Evolutionary conservation across 2,113 vertebrate genomes (phyloP).

Genomic region (Platycercus adscitus): DNA sequence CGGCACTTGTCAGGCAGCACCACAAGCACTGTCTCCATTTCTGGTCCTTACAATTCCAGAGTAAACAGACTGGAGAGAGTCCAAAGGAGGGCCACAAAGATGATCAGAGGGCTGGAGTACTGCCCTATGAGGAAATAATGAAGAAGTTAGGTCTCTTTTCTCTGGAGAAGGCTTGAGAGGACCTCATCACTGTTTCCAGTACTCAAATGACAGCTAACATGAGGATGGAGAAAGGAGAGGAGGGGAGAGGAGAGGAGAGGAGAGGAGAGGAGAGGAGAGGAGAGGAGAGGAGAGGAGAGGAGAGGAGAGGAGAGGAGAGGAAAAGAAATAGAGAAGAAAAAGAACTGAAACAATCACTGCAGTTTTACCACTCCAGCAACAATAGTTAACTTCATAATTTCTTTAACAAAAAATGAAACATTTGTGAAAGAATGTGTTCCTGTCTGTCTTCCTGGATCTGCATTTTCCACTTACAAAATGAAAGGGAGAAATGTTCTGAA

Average conservation of each 20-base stretch:
- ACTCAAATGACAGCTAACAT: background rate
- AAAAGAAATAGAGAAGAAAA: background rate
- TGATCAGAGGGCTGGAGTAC: background rate
- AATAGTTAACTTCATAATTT: slow-evolving; percentile 4
- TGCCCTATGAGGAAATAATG: background rate
- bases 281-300: too few species aligned
- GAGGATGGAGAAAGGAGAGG: background rate
- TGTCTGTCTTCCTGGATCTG: background rate
- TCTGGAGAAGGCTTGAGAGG: background rate
- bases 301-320: too few species aligned
- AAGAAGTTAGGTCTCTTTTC: background rate
- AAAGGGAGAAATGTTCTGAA: background rate
- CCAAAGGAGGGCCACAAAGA: background rate
- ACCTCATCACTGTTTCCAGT: background rate
- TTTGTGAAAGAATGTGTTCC: background rate
- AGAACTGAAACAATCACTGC: background rate
- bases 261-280: too few species aligned
- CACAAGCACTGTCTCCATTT: background rate
- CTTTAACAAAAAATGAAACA: background rate
- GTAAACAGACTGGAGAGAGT: rapidly evolving
- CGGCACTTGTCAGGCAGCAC: background rate
- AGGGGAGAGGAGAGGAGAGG: too few species aligned
- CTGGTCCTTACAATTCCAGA: background rate
- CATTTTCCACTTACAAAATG: background rate
- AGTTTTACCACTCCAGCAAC: background rate